phyloP scores from a whole-genome alignment of 35 echinoderm and acorn worm genomes.

The Apostichopus californicus region DNA sequence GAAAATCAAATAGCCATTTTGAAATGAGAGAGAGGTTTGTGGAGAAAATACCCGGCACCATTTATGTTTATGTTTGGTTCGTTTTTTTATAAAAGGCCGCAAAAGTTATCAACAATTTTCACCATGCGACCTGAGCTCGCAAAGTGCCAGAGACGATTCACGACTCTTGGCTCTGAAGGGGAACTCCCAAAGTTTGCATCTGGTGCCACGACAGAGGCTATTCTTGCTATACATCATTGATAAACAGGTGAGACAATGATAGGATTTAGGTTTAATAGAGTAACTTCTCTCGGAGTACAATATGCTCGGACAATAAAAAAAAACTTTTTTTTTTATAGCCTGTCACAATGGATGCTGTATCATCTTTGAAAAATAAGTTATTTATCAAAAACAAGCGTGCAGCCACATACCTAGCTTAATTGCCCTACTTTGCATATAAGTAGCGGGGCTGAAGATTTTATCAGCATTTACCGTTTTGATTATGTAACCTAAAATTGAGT shows the following conservation, averaged over 20 bases:
- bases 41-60: too few relatives aligned
- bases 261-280: neutral
- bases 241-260: slow-evolving; percentile 61
- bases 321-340: neutral
- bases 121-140: slow-evolving; percentile 58
- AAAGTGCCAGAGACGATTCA: slow-evolving; percentile 2
- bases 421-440: too few relatives aligned
- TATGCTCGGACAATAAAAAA: neutral
- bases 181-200: slow-evolving; percentile 38
- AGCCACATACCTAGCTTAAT: too few relatives aligned
- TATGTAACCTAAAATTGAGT: too few relatives aligned
- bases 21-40: too few relatives aligned
- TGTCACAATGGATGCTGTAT: too few relatives aligned
- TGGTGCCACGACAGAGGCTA: slow-evolving; percentile 84
- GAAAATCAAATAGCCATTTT: too few relatives aligned
- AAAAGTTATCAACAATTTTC: slow-evolving; percentile 93
- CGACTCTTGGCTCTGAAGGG: slow-evolving; percentile 45
- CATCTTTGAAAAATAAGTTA: too few relatives aligned
- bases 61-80: neutral
- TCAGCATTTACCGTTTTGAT: too few relatives aligned
- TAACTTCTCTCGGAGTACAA: neutral
- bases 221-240: slow-evolving; percentile 68
- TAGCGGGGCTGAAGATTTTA: too few relatives aligned
- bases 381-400: too few relatives aligned
- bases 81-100: slow-evolving; percentile 49